These are phyloP conservation scores for Muricea muricata DNA, from an alignment of 92 coral and sea anemone species.

Conservation along the genomic window DNA sequence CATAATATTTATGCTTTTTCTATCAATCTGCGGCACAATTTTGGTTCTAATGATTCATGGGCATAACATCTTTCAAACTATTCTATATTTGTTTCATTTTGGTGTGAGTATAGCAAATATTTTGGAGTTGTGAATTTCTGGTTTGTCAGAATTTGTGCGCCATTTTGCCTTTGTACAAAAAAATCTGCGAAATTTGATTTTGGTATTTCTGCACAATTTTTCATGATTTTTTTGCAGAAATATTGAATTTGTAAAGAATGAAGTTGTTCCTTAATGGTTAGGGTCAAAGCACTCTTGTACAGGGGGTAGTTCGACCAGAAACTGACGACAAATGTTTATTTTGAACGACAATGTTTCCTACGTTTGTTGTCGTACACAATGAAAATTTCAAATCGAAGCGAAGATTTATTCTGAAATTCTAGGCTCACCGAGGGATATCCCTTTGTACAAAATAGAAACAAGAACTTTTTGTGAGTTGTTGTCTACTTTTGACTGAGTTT, in stretches of 20 bases:
- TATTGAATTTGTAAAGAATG: background rate
- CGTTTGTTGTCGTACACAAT: slow-evolving; percentile 15
- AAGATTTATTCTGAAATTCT: background rate
- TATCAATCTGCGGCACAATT: background rate
- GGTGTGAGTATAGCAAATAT: background rate
- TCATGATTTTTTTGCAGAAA: background rate
- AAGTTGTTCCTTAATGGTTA: background rate
- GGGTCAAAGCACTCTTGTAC: background rate
- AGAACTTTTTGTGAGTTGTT: background rate
- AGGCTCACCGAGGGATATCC: background rate
- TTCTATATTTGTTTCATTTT: background rate
- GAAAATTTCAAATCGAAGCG: background rate
- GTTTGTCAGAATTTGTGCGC: slow-evolving; percentile 18
- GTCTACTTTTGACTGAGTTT: background rate
- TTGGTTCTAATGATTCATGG: background rate
- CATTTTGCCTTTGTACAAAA: slow-evolving; percentile 11
- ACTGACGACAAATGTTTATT: slow-evolving; percentile 9
- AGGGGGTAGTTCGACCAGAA: background rate
- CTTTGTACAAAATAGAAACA: background rate
- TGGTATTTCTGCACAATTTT: background rate
- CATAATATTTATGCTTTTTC: background rate
- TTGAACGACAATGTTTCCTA: background rate
- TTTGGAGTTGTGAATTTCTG: background rate
- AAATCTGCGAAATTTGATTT: background rate
- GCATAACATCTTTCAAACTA: background rate